Base-by-base conservation (phyloP, 2,113 vertebrate genomes). In the Anoura caudifer region DNA sequence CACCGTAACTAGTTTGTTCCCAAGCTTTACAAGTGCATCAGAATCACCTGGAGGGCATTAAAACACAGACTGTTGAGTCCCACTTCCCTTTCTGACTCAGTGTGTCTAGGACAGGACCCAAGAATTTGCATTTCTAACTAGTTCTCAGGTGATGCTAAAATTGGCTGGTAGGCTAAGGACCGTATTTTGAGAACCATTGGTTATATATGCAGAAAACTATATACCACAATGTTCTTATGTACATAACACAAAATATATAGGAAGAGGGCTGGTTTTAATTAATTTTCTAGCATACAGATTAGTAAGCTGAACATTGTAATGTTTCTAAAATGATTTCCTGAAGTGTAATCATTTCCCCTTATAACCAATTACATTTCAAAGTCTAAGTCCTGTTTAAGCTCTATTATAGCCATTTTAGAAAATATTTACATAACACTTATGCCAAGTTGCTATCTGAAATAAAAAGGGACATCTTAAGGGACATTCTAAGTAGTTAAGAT, bases 251-350 rank as follows among this genome's bases (percentile, higher is more conserved):
- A 97, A 97, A 96, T 73, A 96, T 38, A 97, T 4, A 86, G 73
- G 65, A 96, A 96, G 17, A 87, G 38, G 41, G 38, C 15, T 87
- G 50, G 50, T 72, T 97, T 92, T 95, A 92, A 94, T 87, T 70
- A 92, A 96, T 15, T 96, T 82, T 94, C 90, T 92, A 94, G 96
- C 38, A 92, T 61, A 75, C 2, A 87, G 41, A 75, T 76, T 82
- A 97, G 82, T 45, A 88, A 96, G 28, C 31, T 70, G 41, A 94
- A 92, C 15, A 97, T 72, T 86, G 91, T 87, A 90, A 88, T 87
- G 47, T 89, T 94, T 96, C 92, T 96, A 96, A 97, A 92, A 80
- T 69, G n/a, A 94, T 95, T 36, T 97, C 59, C n/a, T 89, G 41
- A 91, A 91, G 52, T 91, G 1, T 63, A 96, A 61, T 93, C 2